phyloP scores from a whole-genome alignment of 2,797 vertebrate species.

The Sebastes itinus region DNA sequence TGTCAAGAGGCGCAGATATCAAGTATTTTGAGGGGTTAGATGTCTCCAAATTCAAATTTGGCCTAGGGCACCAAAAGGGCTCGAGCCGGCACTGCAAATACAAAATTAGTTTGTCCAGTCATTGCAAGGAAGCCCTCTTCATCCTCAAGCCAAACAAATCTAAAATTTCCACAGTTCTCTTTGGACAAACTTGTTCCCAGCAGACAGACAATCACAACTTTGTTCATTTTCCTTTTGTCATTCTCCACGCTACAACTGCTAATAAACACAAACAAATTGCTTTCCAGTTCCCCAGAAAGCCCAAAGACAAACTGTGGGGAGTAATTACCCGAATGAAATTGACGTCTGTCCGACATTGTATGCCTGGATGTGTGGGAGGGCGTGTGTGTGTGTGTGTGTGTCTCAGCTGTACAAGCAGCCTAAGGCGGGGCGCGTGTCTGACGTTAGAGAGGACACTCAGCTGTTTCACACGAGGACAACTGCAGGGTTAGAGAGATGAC shows the following conservation, averaged over 20 bases:
- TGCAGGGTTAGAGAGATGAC: slow-evolving; percentile 14
- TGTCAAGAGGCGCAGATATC: no score
- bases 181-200: background rate
- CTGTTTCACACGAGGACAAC: slow-evolving; percentile 43
- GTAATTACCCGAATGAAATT: background rate
- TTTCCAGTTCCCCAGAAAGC: background rate
- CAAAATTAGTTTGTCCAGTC: background rate
- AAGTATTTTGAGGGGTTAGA: no score
- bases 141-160: background rate
- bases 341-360: background rate
- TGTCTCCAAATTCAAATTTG: no score
- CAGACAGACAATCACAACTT: background rate
- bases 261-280: slow-evolving; percentile 15
- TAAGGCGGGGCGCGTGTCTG: slow-evolving; percentile 23
- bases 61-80: no score
- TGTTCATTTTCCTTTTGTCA: background rate
- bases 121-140: background rate
- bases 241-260: background rate
- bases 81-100: background rate
- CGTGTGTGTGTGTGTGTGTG: background rate
- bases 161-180: background rate
- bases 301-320: background rate
- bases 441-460: slow-evolving; percentile 41
- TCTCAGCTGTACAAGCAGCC: slow-evolving; percentile 8
- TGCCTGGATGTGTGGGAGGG: background rate